Evolutionary conservation across 37 sponge, comb jelly and placozoan species (phyloP).

Genomic region (Oopsacas minuta): DNA sequence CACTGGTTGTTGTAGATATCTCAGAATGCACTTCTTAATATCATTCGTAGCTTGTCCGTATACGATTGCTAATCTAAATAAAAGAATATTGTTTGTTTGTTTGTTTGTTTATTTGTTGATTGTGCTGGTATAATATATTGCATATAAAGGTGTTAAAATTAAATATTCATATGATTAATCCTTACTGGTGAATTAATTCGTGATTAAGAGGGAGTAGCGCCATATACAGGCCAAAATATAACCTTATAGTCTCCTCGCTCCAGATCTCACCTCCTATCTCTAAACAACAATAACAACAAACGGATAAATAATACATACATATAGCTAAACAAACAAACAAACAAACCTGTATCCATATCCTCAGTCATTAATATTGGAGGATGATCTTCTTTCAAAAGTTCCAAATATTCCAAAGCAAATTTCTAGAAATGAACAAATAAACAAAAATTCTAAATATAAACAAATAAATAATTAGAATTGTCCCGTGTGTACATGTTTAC

Average conservation of each 20-base stretch:
- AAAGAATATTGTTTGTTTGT: no score
- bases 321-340: background rate
- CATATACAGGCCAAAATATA: constrained; percentile 65
- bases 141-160: no score
- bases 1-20: constrained; percentile 74
- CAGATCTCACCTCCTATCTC: constrained; percentile 51
- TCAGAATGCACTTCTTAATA: constrained; percentile 78
- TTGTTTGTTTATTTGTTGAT: no score
- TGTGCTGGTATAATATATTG: no score
- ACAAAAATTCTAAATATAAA: background rate
- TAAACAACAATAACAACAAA: constrained; percentile 20
- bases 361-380: constrained; percentile 29
- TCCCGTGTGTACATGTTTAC: no score
- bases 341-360: constrained; percentile 22
- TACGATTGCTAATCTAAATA: constrained; percentile 54
- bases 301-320: background rate
- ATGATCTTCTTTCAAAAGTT: constrained; percentile 52
- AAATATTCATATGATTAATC: no score
- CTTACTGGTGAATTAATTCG: constrained; percentile 73
- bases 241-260: constrained; percentile 67
- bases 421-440: constrained; percentile 25
- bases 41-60: constrained; percentile 53
- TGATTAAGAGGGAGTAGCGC: constrained; percentile 82
- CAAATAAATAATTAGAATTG: background rate
- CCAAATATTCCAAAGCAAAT: constrained; percentile 43